Conservation (phyloP, 1,140 invertebrate species). For the Drosophila carrolli region DNA sequence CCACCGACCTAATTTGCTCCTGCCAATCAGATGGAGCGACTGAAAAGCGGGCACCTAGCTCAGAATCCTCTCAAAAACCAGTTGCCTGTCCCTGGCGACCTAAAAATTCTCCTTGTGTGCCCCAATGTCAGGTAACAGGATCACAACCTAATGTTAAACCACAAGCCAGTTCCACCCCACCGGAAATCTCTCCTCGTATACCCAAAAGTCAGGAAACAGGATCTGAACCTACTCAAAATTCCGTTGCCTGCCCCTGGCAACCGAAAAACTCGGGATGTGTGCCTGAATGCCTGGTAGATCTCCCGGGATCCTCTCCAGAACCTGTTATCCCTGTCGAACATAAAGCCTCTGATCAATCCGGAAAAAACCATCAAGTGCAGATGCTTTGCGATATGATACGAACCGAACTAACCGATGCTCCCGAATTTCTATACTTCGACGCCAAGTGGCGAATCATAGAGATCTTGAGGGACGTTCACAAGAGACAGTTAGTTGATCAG, state of each 20-base stretch:
- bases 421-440: conserved; percentile 65
- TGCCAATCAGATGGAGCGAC: too few species aligned
- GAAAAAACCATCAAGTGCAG: conserved; percentile 46
- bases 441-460: conserved; percentile 79
- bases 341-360: not conserved
- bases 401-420: conserved; percentile 40
- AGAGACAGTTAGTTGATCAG: conserved; percentile 47
- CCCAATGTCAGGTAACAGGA: not conserved
- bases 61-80: not conserved
- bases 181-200: too few species aligned
- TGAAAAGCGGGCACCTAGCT: not conserved
- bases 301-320: not conserved
- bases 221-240: not conserved
- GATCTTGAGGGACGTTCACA: conserved; percentile 65
- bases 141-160: too few species aligned
- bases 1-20: conserved; percentile 4
- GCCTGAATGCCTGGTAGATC: not conserved
- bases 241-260: not conserved
- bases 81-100: not conserved
- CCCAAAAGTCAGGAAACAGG: too few species aligned
- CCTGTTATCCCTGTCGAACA: too few species aligned
- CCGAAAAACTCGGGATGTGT: not conserved
- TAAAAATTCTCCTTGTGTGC: not conserved
- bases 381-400: conserved; percentile 71
- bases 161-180: too few species aligned